These are phyloP conservation scores for Neotoxoptera formosana DNA, from an alignment of 1,140 invertebrate species.

Conservation along the genomic window DNA sequence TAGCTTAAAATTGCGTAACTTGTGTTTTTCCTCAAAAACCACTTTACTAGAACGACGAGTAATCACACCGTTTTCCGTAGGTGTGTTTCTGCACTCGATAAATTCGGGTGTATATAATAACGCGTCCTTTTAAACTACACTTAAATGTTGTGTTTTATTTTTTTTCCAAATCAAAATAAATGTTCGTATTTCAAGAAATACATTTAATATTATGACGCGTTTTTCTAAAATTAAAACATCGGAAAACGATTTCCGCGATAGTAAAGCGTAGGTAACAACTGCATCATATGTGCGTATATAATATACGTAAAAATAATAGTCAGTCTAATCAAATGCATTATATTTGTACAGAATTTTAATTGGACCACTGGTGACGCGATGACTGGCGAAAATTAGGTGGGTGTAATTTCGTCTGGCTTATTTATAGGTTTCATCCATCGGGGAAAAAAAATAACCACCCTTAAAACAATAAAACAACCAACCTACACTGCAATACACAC, in stretches of 20 bases:
- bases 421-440: neutral
- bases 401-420: neutral
- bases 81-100: neutral
- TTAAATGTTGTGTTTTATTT: neutral
- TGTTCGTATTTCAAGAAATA: neutral
- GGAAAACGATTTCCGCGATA: neutral
- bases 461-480: neutral
- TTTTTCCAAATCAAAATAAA: neutral
- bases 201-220: neutral
- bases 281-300: neutral
- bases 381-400: neutral
- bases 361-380: neutral
- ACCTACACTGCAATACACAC: neutral
- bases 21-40: neutral
- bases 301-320: neutral
- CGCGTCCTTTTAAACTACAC: neutral
- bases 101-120: neutral
- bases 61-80: neutral
- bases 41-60: neutral
- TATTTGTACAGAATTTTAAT: neutral
- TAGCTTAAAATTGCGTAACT: neutral
- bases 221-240: neutral
- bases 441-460: neutral
- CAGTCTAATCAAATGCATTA: neutral
- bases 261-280: neutral